Evolutionary conservation across 2,797 vertebrate genomes (phyloP), one percentile per base, ranked within the genome.

Genomic region (Pyrocephalus nanus): DNA sequence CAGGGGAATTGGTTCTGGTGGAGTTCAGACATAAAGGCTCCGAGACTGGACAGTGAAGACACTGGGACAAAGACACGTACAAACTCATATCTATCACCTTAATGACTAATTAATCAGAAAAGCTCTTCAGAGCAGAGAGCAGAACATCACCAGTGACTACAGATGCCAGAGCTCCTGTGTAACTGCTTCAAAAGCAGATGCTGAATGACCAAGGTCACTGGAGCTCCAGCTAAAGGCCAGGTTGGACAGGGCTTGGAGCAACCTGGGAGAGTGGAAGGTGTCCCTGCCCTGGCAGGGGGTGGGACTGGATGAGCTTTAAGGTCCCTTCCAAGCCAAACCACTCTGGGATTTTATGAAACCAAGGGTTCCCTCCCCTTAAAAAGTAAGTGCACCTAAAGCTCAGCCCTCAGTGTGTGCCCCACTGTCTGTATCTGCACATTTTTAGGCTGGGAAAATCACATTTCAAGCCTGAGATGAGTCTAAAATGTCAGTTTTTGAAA

Each of bases 401-500:
- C 70, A 1, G 0, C 29, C n/a, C 54, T 36, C 32, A 43, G 38
- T 16, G 6, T 48, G 34, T 6, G 12, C 34, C 38, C 77, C 66
- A 0, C 17, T 54, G 51, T 29, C 54, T 48, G 2, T 30, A 72
- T 27, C 55, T 79, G 47, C 29, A 47, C 29, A 38, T 32, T 60
- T 51, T 40, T 42, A 40, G 9, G 53, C 30, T 25, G 42, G 40
- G 10, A 66, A 77, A 91, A 65, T 5, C 29, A n/a, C 11, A 53
- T 36, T 69, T 60, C 62, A 84, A 79, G 64, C 11, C 36, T 19
- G 26, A 67, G 74, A 69, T 15, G 27, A 77, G 40, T 61, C 69
- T 90, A 64, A 94, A 90, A 84, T 54, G 42, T 77, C 77, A 86
- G 34, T 15, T 70, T 96, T 84, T 81, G 74, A 66, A 93, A 93